A percentile compares a stretch with the other conserved stretches of the same genome.
phyloP scores from a whole-genome alignment of 2,888 invertebrate genomes.

The Cybosia mesomella region DNA sequence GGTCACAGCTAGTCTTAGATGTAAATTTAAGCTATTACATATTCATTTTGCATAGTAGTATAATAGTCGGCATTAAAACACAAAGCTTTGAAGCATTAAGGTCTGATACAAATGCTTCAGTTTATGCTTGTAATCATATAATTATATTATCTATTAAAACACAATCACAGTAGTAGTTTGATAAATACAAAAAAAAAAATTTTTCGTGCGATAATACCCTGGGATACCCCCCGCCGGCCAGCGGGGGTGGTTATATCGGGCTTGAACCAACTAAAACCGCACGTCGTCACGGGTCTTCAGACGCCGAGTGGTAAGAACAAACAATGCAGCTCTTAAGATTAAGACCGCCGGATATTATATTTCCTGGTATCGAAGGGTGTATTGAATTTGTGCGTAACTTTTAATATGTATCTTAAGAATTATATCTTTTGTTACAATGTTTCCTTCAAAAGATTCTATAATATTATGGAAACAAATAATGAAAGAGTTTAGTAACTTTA shows the following conservation, averaged over 20 bases:
- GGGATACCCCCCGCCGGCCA: too few relatives aligned
- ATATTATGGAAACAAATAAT: background rate
- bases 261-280: too few relatives aligned
- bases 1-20: too few relatives aligned
- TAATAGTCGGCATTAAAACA: background rate
- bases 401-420: slow-evolving; percentile 13
- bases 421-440: slow-evolving; percentile 1
- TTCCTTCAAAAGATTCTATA: background rate
- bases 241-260: too few relatives aligned
- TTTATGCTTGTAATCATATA: background rate
- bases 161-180: background rate
- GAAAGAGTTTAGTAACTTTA: background rate
- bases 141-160: background rate
- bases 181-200: too few relatives aligned
- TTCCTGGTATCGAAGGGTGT: slow-evolving; percentile 16
- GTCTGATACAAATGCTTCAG: too few relatives aligned
- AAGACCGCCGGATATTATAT: slow-evolving; percentile 20
- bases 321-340: slow-evolving; percentile 20
- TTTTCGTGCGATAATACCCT: too few relatives aligned
- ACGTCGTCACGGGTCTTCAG: too few relatives aligned
- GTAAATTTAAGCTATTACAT: too few relatives aligned
- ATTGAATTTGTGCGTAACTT: slow-evolving; percentile 23
- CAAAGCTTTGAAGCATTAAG: background rate
- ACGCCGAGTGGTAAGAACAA: too few relatives aligned
- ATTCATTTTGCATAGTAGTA: background rate